Base-by-base conservation (phyloP, 1,140 invertebrate species). In the Meloidogyne exigua region DNA sequence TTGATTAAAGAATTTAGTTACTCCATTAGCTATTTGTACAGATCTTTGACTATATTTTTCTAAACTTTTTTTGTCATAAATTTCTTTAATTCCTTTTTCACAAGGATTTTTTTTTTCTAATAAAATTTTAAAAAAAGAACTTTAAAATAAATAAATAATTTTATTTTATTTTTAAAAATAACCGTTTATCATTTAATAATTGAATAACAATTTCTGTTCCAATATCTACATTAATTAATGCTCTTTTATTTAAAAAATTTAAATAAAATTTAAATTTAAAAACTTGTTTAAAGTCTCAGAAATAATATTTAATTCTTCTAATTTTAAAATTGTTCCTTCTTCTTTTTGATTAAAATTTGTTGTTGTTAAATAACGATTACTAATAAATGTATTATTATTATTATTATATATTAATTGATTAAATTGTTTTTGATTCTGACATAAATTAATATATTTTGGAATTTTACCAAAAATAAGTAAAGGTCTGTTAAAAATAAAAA, bases 111-210 rank as follows among this genome's bases (percentile, higher is more conserved):
- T 57, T 21, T 57, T 18, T 57, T 57, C 49, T n/a, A 57, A 57
- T 57, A 57, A 57, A 57, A n/a, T 57, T 57, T 57, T 57, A 57
- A 57, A 57, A n/a, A 57, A 57, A 9, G 49, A 57, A 21, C 49
- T 57, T 49, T 49, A 49, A 49, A 49, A 44, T 13, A 15, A 57
- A 57, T n/a, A n/a, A n/a, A 57, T n/a, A 7, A 21, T n/a, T 57
- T 1, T 5, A 57, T n/a, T 18, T 18, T 18, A 18, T 3, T 18
- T 18, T 49, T 18, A n/a, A n/a, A n/a, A 57, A 57, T n/a, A 57
- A 57, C 49, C 49, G 49, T 57, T 57, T 57, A 57, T 57, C 49
- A 57, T 57, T 57, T n/a, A 57, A n/a, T 57, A 57, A 57, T n/a
- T n/a, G 18, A 57, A 57, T 57, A n/a, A 57, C 49, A 57, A 57